Conservation (phyloP, 2,113 vertebrate genomes). For the Cairina moschata region DNA sequence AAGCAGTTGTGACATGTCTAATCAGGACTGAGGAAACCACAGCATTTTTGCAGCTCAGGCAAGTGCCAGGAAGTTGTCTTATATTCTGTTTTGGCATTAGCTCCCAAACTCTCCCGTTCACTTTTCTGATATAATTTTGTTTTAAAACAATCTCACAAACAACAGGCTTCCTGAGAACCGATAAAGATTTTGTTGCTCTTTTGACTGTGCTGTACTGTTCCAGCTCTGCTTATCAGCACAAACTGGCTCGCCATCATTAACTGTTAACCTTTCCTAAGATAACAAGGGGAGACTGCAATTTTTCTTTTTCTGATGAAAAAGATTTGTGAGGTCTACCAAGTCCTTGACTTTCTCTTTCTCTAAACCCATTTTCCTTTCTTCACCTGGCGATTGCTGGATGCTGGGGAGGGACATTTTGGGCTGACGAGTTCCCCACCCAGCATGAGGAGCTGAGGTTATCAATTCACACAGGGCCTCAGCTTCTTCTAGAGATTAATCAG, state of each 20-base stretch:
- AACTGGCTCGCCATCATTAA: constrained; percentile 69
- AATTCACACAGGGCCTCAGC: neutral
- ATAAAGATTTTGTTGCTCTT: constrained; percentile 44
- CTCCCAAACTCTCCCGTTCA: neutral
- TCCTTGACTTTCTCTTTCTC: neutral
- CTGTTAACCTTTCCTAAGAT: constrained; percentile 65
- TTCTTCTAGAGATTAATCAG: constrained; percentile 8
- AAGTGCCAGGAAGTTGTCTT: neutral
- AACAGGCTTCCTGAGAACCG: constrained; percentile 46
- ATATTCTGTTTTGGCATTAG: neutral
- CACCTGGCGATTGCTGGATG: neutral
- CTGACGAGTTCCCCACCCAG: neutral
- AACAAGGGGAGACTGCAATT: constrained; percentile 40
- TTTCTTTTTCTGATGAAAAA: constrained; percentile 60
- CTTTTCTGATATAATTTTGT: neutral
- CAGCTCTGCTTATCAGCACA: constrained; percentile 22
- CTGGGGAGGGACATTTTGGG: constrained; percentile 1
- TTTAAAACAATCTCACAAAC: constrained; percentile 51
- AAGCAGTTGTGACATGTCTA: neutral
- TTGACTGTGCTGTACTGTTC: neutral
- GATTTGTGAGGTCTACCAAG: neutral
- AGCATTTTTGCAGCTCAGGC: constrained; percentile 1
- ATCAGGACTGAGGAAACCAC: neutral
- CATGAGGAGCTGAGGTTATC: neutral
- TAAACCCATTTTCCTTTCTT: neutral